Evolutionary conservation across 2,113 vertebrate species (phyloP).

Genomic region (Urocitellus parryii): DNA sequence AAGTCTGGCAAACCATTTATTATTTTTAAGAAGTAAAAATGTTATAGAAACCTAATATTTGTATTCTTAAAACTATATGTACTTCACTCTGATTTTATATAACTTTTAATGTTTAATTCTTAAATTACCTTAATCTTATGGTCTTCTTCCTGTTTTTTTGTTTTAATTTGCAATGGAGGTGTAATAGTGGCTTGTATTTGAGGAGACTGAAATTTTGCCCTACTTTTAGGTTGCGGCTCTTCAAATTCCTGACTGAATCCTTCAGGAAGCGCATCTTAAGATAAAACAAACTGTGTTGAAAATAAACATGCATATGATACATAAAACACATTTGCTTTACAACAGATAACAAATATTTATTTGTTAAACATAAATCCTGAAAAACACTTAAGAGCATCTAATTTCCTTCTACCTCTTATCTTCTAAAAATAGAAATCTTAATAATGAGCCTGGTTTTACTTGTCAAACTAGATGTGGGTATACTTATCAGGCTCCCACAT

Average conservation of each 20-base stretch:
- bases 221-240: constrained; percentile 92
- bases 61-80: neutral
- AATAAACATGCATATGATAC: neutral
- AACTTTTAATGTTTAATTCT: neutral
- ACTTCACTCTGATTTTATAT: neutral
- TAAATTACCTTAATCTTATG: constrained; percentile 87
- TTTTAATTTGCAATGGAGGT: constrained; percentile 74
- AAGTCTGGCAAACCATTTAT: neutral
- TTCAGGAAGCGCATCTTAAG: constrained; percentile 95
- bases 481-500: neutral
- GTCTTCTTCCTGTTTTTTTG: constrained; percentile 76
- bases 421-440: constrained; percentile 3
- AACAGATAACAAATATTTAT: too few relatives aligned
- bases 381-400: neutral
- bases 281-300: constrained; percentile 51
- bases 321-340: neutral
- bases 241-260: constrained; percentile 97
- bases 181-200: constrained; percentile 74
- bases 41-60: neutral
- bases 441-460: neutral
- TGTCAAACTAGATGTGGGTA: neutral
- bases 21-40: neutral
- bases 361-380: neutral
- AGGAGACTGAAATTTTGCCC: constrained; percentile 90
- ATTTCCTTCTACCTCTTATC: neutral